Percentiles rank a stretch among this genome's conserved stretches.
Conservation (phyloP, 1,140 invertebrate genomes). For the Eciton burchellii region DNA sequence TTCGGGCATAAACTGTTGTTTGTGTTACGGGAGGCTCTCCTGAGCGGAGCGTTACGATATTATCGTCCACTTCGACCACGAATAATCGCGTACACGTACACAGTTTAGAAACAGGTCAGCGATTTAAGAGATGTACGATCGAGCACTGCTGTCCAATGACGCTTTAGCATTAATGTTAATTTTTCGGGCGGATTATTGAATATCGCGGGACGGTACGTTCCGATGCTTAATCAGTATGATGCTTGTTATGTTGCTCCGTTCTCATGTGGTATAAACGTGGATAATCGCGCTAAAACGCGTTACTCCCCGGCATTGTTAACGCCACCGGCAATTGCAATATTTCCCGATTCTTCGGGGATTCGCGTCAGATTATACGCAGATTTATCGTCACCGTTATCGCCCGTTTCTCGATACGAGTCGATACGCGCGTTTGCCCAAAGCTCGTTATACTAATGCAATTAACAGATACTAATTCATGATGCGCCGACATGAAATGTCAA, state of each 20-base stretch:
- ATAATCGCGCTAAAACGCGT: not conserved
- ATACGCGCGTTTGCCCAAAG: slow-evolving; percentile 3
- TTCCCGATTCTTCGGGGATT: slow-evolving; percentile 40
- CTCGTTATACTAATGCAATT: slow-evolving; percentile 42
- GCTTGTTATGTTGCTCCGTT: not conserved
- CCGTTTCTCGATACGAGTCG: not conserved
- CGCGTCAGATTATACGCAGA: slow-evolving; percentile 35
- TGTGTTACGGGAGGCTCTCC: not conserved
- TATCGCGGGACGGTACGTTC: not conserved
- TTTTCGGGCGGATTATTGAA: not conserved
- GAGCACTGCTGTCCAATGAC: not conserved
- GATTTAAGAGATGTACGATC: not conserved
- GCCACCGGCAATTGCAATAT: not conserved
- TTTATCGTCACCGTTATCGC: slow-evolving; percentile 35
- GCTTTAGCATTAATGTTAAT: not conserved
- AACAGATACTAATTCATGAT: slow-evolving; percentile 37
- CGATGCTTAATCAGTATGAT: not conserved
- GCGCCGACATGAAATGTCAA: slow-evolving; percentile 40
- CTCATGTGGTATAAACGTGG: not conserved
- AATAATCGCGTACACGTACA: not conserved
- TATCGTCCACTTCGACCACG: not conserved
- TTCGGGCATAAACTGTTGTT: not conserved
- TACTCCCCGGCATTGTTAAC: slow-evolving; percentile 13
- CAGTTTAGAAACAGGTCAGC: not conserved
- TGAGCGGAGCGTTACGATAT: not conserved